A percentile compares a stretch with the other conserved stretches of the same genome.
These are phyloP conservation scores for Nannoperca obscura DNA, from an alignment of 2,797 vertebrate species.

Conservation along the genomic window DNA sequence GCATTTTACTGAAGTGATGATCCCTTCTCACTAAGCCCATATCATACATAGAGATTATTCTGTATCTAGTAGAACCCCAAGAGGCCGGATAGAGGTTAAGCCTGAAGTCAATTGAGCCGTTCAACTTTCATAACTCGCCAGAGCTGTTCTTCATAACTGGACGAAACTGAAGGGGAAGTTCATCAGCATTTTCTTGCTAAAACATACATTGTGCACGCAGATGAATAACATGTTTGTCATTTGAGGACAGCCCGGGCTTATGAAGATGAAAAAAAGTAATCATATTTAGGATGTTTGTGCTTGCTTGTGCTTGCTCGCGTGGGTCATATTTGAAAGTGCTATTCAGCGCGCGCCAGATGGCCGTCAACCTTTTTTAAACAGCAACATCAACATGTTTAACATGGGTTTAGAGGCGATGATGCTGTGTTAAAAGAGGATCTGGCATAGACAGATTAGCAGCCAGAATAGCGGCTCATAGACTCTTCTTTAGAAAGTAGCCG, in stretches of 20 bases:
- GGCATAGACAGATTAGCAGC: conserved; percentile 68
- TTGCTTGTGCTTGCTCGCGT: conserved; percentile 67
- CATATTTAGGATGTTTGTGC: conserved; percentile 64
- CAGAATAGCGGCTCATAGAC: conserved; percentile 47
- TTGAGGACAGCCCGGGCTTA: conserved; percentile 12
- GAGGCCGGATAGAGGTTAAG: conserved; percentile 72
- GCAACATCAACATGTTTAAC: conserved; percentile 74
- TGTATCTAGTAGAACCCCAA: conserved; percentile 52
- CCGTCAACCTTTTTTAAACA: conserved; percentile 60
- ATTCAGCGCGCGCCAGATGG: conserved; percentile 74
- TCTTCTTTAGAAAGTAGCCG: conserved; percentile 59
- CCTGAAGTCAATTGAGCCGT: conserved; percentile 74
- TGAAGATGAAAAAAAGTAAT: conserved; percentile 28
- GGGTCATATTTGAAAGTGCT: conserved; percentile 55
- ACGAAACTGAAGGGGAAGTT: conserved; percentile 27
- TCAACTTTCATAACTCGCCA: conserved; percentile 77
- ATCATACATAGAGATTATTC: conserved; percentile 77
- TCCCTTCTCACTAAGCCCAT: conserved; percentile 69
- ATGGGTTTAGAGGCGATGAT: conserved; percentile 66
- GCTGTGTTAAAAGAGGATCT: conserved; percentile 71
- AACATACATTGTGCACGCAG: conserved; percentile 5
- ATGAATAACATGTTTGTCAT: conserved; percentile 15
- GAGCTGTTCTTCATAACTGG: conserved; percentile 60
- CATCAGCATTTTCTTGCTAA: not conserved
- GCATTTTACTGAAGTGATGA: conserved; percentile 64